Evolutionary conservation across 2,113 vertebrate genomes (phyloP).

Genomic region (Oryzias woworae): DNA sequence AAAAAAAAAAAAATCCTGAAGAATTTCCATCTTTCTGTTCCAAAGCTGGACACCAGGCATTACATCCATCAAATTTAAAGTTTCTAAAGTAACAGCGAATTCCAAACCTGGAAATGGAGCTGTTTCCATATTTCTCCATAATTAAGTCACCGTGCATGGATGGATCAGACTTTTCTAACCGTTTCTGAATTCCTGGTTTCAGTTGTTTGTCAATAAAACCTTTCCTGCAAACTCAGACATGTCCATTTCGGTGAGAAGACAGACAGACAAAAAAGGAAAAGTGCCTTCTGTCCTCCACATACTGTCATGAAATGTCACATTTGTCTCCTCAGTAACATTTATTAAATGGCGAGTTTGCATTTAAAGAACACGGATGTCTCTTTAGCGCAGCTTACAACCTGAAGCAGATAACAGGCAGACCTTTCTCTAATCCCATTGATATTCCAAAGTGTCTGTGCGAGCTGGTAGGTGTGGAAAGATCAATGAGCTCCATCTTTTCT

Average conservation of each 20-base stretch:
- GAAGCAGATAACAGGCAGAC: slow-evolving; percentile 59
- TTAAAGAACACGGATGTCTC: slow-evolving; percentile 51
- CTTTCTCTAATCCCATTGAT: slow-evolving; percentile 60
- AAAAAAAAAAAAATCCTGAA: too few relatives aligned
- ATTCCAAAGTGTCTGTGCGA: slow-evolving; percentile 30
- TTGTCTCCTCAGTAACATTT: slow-evolving; percentile 66
- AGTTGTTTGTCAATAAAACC: too few relatives aligned
- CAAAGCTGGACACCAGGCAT: too few relatives aligned
- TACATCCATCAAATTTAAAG: too few relatives aligned
- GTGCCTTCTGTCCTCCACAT: slow-evolving; percentile 11
- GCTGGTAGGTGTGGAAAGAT: slow-evolving; percentile 26
- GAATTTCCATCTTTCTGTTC: too few relatives aligned
- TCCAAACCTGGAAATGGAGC: too few relatives aligned
- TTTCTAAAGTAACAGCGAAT: too few relatives aligned
- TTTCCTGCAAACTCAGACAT: neutral
- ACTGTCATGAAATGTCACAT: slow-evolving; percentile 57
- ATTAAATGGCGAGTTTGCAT: slow-evolving; percentile 56
- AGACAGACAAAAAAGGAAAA: slow-evolving; percentile 12
- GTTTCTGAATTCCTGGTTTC: slow-evolving; percentile 19
- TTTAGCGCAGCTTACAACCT: slow-evolving; percentile 43
- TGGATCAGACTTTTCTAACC: slow-evolving; percentile 61
- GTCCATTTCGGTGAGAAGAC: slow-evolving; percentile 6
- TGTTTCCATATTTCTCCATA: too few relatives aligned
- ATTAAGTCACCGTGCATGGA: slow-evolving; percentile 17
- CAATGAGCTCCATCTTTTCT: slow-evolving; percentile 27